phyloP scores from a whole-genome alignment of 2,113 vertebrate genomes.

The Grantiella picta region DNA sequence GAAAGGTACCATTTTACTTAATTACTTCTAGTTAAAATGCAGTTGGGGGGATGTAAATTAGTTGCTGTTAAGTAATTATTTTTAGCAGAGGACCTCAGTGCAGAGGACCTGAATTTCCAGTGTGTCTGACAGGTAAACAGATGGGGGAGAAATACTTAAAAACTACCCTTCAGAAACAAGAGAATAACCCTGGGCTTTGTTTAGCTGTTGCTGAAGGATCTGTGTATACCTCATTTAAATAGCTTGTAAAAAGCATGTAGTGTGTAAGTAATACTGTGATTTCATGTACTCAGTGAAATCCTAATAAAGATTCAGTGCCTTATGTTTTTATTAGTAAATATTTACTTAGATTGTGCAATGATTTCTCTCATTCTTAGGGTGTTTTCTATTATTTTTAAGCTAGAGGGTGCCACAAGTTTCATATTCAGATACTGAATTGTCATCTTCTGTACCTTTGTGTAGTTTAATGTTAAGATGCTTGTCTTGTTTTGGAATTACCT shows the following conservation, averaged over 20 bases:
- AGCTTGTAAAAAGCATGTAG: constrained; percentile 5
- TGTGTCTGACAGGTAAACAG: neutral
- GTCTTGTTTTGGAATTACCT: neutral
- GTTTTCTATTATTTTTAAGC: neutral
- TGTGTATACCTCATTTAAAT: constrained; percentile 3
- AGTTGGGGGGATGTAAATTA: neutral
- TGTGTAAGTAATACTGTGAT: neutral
- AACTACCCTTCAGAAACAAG: neutral
- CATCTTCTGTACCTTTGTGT: neutral
- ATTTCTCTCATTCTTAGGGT: neutral
- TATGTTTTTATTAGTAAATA: constrained; percentile 3
- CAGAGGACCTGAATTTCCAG: neutral
- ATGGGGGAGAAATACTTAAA: neutral
- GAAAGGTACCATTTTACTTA: neutral
- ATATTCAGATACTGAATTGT: neutral
- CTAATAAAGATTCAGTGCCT: constrained; percentile 16
- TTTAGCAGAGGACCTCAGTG: neutral
- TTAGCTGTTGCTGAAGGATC: neutral
- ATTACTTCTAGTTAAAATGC: neutral
- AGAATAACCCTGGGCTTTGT: neutral
- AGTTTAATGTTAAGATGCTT: neutral
- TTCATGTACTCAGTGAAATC: neutral
- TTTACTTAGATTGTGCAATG: neutral
- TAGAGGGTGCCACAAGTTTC: neutral
- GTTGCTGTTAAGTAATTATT: neutral